Base-by-base conservation (phyloP, 2,888 invertebrate genomes). In the Callimorpha dominula region DNA sequence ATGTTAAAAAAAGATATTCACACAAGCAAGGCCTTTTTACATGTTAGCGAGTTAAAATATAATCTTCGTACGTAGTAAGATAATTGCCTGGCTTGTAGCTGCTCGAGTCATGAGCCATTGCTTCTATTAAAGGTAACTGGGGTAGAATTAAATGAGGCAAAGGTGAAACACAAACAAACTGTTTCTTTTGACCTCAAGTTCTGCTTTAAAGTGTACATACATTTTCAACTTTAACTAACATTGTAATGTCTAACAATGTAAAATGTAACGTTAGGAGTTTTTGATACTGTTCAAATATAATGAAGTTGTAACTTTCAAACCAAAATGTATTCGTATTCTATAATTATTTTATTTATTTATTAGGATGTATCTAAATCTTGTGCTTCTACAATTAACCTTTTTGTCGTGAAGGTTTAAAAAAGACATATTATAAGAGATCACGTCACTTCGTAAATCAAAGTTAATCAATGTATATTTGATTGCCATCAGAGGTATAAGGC, bases 201-300 rank as follows among this genome's bases (percentile, higher is more conserved):
- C 54, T 42, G 4, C 42, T 20, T 57, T 20, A 67, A 43, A 67
- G 57, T 57, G n/a, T 54, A 67, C 54, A 57, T 67, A 57, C 6
- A 57, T 57, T 67, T 60, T 60, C 60, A 68, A 31, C 15, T 60
- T 46, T 20, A 60, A 20, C 11, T 60, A 57, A 46, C 46, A 31
- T 60, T 46, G 11, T 60, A 14, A 31, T 60, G 31, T 46, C 31
- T 68, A 68, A 20, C 60, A 60, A 60, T 9, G 4, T 11, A n/a
- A n/a, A n/a, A n/a, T n/a, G n/a, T n/a, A n/a, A 57, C n/a, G 14
- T 68, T 68, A 46, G 12, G n/a, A 62, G 62, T 67, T n/a, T 62
- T 69, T 50, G 60, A 63, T 62, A 63, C 31, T 12, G 49, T 8
- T 69, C 40, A 40, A 65, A 42, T 40, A 20, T 64, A 54, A 62